Percentiles rank a stretch among this genome's conserved stretches.
Conservation (phyloP, 2,797 vertebrate genomes). For the Apogon hyalosoma region DNA sequence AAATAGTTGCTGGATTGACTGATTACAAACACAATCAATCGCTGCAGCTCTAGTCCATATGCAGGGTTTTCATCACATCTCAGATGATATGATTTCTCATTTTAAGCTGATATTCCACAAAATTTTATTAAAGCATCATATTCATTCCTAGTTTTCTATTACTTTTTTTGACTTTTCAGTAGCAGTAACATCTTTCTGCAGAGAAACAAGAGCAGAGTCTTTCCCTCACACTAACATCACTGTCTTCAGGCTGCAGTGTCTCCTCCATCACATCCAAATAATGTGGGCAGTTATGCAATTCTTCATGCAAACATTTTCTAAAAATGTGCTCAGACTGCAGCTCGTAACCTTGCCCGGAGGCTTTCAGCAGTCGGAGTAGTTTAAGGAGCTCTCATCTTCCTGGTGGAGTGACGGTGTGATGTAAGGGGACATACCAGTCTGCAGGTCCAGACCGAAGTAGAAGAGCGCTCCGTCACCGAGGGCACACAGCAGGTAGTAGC, state of each 20-base stretch:
- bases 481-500: slow-evolving; percentile 97
- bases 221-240: slow-evolving; percentile 8
- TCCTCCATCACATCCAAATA: slow-evolving; percentile 22
- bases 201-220: neutral
- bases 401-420: neutral
- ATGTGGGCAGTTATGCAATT: slow-evolving; percentile 15
- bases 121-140: no score
- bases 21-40: no score
- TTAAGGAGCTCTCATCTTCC: slow-evolving; percentile 10
- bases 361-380: slow-evolving; percentile 6
- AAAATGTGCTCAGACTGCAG: slow-evolving; percentile 29
- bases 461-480: slow-evolving; percentile 97
- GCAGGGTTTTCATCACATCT: no score
- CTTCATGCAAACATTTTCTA: slow-evolving; percentile 18
- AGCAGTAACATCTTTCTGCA: neutral
- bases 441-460: slow-evolving; percentile 96
- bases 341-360: slow-evolving; percentile 8
- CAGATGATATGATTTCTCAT: no score
- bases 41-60: no score
- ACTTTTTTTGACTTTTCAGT: no score
- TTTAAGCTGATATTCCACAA: no score
- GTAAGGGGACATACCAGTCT: slow-evolving; percentile 86
- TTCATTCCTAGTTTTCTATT: no score
- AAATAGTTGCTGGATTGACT: no score
- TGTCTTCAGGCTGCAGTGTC: slow-evolving; percentile 23